Evolutionary conservation across 2,797 vertebrate species (phyloP), one percentile per base, ranked within the genome.

Genomic region (Manis crassicaudata): DNA sequence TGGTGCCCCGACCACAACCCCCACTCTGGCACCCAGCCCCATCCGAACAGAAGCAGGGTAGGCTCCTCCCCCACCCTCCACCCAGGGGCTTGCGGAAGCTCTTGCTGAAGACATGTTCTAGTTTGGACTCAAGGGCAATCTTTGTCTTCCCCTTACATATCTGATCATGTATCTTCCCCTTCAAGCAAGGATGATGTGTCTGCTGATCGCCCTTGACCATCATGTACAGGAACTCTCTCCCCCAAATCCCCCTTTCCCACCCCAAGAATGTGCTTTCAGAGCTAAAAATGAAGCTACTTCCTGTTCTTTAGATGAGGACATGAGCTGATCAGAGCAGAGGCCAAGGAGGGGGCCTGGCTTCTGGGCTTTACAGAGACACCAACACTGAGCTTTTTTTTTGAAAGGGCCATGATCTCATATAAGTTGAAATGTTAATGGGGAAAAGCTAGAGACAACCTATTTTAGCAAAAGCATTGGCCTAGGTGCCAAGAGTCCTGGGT

Each of bases 261-360:
- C 96, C 90, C 65, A 4, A 89, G 87, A 94, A 96, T 93, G 46
- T 84, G 76, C 94, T 96, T 96, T 96, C 83, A 11, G 68, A 81
- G 91, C 77, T 92, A 92, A 97, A 96, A 95, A 90, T 13, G 25
- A 94, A 92, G 73, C 35, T 32, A 90, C 94, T 97, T 97, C 95
- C 96, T 96, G 10, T 96, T 97, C 81, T 97, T 89, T 27, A 81
- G 43, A 88, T 85, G 37, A 92, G 65, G 65, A 62, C 73, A 40
- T 56, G 43, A 93, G 37, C 37, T 37, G 73, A 84, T 90, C 89
- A 93, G 82, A 96, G 79, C 17, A 5, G 18, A 94, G 65, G 27
- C 83, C 43, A 1, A 70, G 40, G 16, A 83, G 18, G 21, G 27
- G 35, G 5, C 27, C 65, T 72, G 86, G 43, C 81, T 85, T 92